Evolutionary conservation across 2,113 vertebrate genomes (phyloP), one percentile per base, ranked within the genome.

Genomic region (Menura novaehollandiae): DNA sequence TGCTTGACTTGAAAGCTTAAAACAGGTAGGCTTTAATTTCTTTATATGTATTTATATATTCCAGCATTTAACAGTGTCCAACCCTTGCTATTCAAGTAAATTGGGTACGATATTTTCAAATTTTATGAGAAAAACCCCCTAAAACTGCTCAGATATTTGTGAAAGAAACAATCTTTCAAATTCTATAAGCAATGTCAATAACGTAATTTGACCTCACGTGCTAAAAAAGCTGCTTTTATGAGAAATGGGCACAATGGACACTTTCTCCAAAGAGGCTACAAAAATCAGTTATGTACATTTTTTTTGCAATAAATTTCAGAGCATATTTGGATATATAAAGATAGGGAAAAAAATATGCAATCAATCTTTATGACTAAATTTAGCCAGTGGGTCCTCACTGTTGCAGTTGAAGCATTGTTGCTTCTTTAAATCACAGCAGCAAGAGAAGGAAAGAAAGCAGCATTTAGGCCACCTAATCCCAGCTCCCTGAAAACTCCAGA

Each of bases 301-400:
- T 27, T 79, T 30, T 89, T 71, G 60, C 20, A 75, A 10, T 62
- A 86, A 59, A 80, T 77, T 35, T 77, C 30, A 71, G 27, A 28
- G 21, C 5, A 16, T 39, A 56, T 12, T 64, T 18, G 26, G 44
- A 28, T 27, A 52, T 32, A 47, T 32, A 68, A 62, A 76, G 7
- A 11, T 35, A 55, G 32, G 66, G 41, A 46, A 53, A 74, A 89
- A 88, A 67, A 60, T 26, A 44, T 15, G 5, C 0, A 1, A 21
- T 63, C 24, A 63, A 13, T 59, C n/a, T 63, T 81, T 51, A 39
- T 39, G 17, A 35, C 28, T 69, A 77, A 10, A 28, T 71, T 67
- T 1, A 1, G 5, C 8, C 62, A 56, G 14, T 26, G 30, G 4
- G 5, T 92, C 7, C 21, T 90, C 53, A 60, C 0, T 3, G 39